phyloP scores from a whole-genome alignment of 2,888 invertebrate species.

The Agonum fuliginosum region DNA sequence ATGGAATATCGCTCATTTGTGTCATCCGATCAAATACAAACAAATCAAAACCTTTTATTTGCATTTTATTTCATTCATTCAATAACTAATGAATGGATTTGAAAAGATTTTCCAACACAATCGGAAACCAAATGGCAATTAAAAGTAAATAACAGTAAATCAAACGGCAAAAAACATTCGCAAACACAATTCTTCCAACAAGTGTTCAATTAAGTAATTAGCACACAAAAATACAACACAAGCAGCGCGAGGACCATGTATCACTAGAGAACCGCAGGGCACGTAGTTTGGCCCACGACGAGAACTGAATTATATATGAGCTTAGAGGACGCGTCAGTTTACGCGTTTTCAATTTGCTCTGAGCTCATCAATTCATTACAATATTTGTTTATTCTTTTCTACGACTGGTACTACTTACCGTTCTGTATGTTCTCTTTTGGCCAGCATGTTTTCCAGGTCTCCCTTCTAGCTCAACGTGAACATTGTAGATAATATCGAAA shows the following conservation, averaged over 20 bases:
- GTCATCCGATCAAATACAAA: no score
- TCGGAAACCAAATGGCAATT: neutral
- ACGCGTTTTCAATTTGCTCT: no score
- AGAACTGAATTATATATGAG: neutral
- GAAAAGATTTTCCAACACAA: neutral
- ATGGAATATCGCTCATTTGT: no score
- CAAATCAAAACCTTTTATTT: neutral
- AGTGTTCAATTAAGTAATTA: slow-evolving; percentile 44
- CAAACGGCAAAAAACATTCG: neutral
- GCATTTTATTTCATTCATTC: neutral
- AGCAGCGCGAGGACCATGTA: slow-evolving; percentile 1
- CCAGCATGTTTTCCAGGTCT: slow-evolving; percentile 96
- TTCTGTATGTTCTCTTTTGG: slow-evolving; percentile 96
- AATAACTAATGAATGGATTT: no score
- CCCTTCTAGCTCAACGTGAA: slow-evolving; percentile 95
- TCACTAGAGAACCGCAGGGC: neutral
- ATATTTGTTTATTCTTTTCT: neutral
- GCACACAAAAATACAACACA: neutral
- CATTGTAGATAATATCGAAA: slow-evolving; percentile 96
- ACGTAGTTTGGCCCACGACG: neutral
- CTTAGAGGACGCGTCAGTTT: neutral
- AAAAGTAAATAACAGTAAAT: slow-evolving; percentile 12
- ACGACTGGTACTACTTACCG: slow-evolving; percentile 80
- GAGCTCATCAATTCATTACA: neutral
- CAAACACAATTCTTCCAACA: slow-evolving; percentile 26